Percentiles rank a stretch among this genome's conserved stretches.
Evolutionary conservation across 2,888 invertebrate species (phyloP).

Genomic region (Noctua pronuba): DNA sequence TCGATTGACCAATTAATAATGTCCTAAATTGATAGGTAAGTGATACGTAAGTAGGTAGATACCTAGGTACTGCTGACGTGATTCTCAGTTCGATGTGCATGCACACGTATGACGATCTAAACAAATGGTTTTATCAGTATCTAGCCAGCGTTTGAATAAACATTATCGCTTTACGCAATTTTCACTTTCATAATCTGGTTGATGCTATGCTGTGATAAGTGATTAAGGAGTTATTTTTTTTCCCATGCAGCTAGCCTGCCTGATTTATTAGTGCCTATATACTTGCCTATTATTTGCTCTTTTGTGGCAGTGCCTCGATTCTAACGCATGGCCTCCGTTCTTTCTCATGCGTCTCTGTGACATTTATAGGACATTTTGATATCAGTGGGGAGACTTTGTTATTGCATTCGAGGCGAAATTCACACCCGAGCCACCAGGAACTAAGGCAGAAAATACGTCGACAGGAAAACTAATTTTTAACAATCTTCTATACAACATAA

Average conservation of each 20-base stretch:
- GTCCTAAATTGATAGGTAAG: slow-evolving; percentile 17
- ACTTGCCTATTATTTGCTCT: too few species aligned
- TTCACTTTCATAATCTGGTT: slow-evolving; percentile 25
- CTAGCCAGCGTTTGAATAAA: slow-evolving; percentile 17
- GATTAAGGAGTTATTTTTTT: background rate
- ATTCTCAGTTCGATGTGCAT: background rate
- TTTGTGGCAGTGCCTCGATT: background rate
- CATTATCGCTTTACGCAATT: slow-evolving; percentile 7
- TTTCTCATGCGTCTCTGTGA: too few species aligned
- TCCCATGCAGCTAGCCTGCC: background rate
- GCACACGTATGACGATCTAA: background rate
- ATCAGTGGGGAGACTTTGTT: too few species aligned
- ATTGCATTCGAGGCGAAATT: too few species aligned
- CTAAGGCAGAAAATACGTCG: too few species aligned
- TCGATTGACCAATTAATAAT: slow-evolving; percentile 21
- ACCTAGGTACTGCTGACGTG: background rate
- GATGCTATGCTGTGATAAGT: slow-evolving; percentile 4
- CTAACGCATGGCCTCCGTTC: too few species aligned
- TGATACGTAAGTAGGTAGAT: background rate
- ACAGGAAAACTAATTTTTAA: too few species aligned
- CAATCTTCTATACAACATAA: too few species aligned
- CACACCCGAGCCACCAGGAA: too few species aligned
- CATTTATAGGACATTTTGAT: too few species aligned
- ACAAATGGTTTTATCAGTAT: slow-evolving; percentile 12
- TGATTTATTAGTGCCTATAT: background rate